phyloP scores from a whole-genome alignment of 2,113 vertebrate species.

The Lagopus muta region DNA sequence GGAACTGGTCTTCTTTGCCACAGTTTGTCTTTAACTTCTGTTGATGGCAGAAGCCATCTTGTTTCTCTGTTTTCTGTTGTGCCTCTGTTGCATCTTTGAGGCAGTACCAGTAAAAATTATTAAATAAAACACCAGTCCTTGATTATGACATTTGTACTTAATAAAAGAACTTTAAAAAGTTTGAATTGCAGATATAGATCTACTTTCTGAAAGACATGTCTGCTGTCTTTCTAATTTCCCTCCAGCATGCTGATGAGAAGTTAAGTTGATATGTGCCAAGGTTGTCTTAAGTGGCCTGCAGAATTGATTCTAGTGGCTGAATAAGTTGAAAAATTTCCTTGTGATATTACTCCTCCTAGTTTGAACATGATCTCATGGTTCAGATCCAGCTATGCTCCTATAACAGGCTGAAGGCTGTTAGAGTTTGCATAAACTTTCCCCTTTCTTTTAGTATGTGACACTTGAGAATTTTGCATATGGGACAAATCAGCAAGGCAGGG shows the following conservation, averaged over 20 bases:
- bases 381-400: not conserved
- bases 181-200: not conserved
- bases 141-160: not conserved
- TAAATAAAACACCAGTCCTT: not conserved
- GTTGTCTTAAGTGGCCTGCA: not conserved
- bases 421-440: not conserved
- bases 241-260: not conserved
- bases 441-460: not conserved
- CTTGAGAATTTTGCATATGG: not conserved
- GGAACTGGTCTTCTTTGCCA: not conserved
- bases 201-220: not conserved
- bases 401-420: not conserved
- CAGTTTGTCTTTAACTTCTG: not conserved
- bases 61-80: not conserved
- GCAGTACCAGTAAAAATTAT: not conserved
- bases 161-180: not conserved
- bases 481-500: not conserved
- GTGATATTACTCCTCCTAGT: not conserved
- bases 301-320: not conserved
- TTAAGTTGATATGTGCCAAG: not conserved
- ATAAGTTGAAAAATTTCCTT: not conserved
- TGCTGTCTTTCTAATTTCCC: not conserved
- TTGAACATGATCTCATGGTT: fast-evolving
- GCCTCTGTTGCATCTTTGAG: not conserved
- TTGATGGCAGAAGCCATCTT: not conserved